Evolutionary conservation across 1,140 invertebrate species (phyloP).

Genomic region (Eriosoma lanigerum): DNA sequence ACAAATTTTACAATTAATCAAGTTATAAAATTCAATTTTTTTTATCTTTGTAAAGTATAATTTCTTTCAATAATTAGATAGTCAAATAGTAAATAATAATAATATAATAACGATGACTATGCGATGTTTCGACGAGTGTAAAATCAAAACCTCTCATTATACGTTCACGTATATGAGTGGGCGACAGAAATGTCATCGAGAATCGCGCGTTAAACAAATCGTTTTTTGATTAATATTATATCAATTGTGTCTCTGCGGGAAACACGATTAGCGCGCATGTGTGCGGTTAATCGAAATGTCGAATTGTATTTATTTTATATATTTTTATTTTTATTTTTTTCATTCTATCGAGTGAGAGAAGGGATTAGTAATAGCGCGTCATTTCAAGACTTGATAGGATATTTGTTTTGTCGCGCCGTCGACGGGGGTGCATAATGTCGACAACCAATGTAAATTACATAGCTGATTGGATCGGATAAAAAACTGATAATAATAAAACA

Average conservation of each 20-base stretch:
- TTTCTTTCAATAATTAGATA: too few relatives aligned
- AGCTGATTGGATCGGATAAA: not conserved
- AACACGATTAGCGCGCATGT: not conserved
- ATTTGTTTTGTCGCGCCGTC: constrained; percentile 38
- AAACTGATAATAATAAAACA: not conserved
- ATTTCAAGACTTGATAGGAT: constrained; percentile 25
- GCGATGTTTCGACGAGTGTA: not conserved
- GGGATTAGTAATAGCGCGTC: constrained; percentile 37
- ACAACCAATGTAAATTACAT: constrained; percentile 33
- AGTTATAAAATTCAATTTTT: too few relatives aligned
- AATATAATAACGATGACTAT: too few relatives aligned
- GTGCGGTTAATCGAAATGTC: constrained; percentile 36
- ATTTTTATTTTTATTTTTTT: too few relatives aligned
- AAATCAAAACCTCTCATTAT: constrained; percentile 3
- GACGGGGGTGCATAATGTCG: not conserved
- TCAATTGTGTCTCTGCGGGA: not conserved
- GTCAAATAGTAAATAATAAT: too few relatives aligned
- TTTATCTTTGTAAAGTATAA: too few relatives aligned
- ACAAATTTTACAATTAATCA: too few relatives aligned
- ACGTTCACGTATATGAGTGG: not conserved
- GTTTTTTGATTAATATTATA: constrained; percentile 7
- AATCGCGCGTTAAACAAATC: constrained; percentile 4
- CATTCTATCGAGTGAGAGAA: too few relatives aligned
- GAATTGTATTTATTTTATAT: constrained; percentile 16
- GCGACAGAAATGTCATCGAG: constrained; percentile 25